These are phyloP conservation scores for Semaprochilodus insignis DNA, from an alignment of 2,797 vertebrate species.

Conservation along the genomic window DNA sequence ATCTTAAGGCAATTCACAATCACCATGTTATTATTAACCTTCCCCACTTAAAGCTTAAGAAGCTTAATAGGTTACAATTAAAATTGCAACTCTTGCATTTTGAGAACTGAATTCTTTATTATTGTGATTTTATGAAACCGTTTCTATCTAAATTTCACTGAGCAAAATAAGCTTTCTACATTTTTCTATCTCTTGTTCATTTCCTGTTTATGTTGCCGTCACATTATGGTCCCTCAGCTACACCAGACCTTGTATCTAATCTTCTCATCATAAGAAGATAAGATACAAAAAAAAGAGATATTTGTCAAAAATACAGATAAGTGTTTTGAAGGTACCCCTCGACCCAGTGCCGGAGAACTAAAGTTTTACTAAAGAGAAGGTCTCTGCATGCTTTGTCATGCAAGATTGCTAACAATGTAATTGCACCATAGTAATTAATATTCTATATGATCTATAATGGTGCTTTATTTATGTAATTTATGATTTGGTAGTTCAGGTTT, in stretches of 20 bases:
- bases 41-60: too few species aligned
- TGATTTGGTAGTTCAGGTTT: background rate
- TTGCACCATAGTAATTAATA: background rate
- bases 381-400: background rate
- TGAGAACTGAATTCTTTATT: too few species aligned
- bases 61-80: too few species aligned
- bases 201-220: conserved; percentile 17
- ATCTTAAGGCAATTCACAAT: too few species aligned
- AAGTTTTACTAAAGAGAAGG: too few species aligned
- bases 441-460: background rate
- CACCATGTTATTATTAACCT: too few species aligned
- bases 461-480: too few species aligned
- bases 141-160: too few species aligned
- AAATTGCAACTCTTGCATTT: too few species aligned
- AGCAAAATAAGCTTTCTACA: too few species aligned
- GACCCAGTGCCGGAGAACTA: too few species aligned
- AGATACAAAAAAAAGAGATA: background rate
- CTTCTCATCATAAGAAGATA: conserved; percentile 57
- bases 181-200: conserved; percentile 31
- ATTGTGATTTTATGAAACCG: too few species aligned
- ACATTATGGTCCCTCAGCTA: background rate
- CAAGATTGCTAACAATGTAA: background rate
- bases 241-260: conserved; percentile 55
- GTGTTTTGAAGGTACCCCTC: background rate
- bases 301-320: background rate